Base-by-base conservation (phyloP, 2,113 vertebrate genomes). In the Oreochromis spilurus region DNA sequence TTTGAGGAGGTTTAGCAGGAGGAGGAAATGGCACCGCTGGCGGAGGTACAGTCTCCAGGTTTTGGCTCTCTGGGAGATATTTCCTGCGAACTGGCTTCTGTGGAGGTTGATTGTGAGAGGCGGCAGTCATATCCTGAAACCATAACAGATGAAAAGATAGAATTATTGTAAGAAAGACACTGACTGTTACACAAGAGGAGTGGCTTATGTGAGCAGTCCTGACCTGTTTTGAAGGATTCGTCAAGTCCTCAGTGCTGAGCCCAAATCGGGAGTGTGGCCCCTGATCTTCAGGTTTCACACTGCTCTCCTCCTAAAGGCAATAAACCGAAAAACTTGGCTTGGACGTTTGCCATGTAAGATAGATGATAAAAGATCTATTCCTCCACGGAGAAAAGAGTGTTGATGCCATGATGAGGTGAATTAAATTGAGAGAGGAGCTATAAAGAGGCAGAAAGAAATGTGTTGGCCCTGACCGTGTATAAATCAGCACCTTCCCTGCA, bases 21-120 rank as follows among this genome's bases (percentile, higher is more conserved):
- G 96, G 94, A 48, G 97, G 96, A 0, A 96, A 96, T 6, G 91
- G 95, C 60, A 65, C 19, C 21, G 65, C 58, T 7, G 88, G 38
- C 2, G 89, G 85, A 6, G 93, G 85, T 14, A 53, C 75, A 1
- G 65, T 12, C 89, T 98, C 98, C 87, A 96, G 87, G 87, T 96
- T 96, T 89, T 97, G 97, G 31, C 89, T 93, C 88, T 99, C 98
- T 0, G 97, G 92, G 72, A 96, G 97, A 88, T 97, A 96, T 94
- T 98, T 99, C 93, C 97, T 97, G 81, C 98, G 97, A 70, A 97
- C 83, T 0, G 98, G 98, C 93, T 99, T 99, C 90, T 97, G 97
- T 29, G 98, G 98, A 0, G 96, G 96, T 53, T 98, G 98, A 94
- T 93, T 81, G 31, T 96, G 96, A 60, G 95, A 82, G 34, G 90